Evolutionary conservation across 2,113 vertebrate genomes (phyloP).

Genomic region (Ictalurus punctatus): DNA sequence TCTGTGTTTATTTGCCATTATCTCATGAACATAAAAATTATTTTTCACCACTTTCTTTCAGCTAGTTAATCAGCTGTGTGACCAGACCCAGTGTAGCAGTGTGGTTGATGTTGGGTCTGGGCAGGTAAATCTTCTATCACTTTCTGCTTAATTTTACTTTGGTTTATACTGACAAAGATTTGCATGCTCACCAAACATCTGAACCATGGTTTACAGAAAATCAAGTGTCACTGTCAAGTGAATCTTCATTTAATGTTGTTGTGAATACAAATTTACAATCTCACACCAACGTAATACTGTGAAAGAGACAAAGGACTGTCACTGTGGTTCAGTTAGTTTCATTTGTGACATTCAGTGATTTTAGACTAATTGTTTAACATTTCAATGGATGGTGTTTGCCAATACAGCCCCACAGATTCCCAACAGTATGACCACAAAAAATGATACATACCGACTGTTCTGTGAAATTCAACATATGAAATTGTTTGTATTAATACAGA

Average conservation of each 20-base stretch:
- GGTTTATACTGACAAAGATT: neutral
- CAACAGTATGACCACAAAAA: neutral
- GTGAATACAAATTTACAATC: neutral
- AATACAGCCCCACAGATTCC: neutral
- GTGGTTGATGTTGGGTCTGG: slow-evolving; percentile 92
- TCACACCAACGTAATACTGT: neutral
- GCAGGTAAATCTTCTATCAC: slow-evolving; percentile 73
- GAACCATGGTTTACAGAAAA: neutral
- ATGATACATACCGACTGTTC: neutral
- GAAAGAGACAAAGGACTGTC: neutral
- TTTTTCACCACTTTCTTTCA: slow-evolving; percentile 54
- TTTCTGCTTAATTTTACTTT: neutral
- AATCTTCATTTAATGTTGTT: neutral
- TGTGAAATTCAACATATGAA: neutral
- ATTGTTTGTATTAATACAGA: neutral
- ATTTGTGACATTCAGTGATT: neutral
- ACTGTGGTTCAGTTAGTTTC: neutral
- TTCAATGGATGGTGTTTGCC: neutral
- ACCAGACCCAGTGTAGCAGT: slow-evolving; percentile 69
- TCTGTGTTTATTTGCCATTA: neutral
- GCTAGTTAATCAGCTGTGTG: slow-evolving; percentile 83
- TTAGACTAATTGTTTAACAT: neutral
- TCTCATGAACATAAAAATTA: neutral
- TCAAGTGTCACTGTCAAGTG: neutral
- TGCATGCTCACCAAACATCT: neutral